phyloP scores from a whole-genome alignment of 2,888 invertebrate genomes.

The Lepidonotus clava region DNA sequence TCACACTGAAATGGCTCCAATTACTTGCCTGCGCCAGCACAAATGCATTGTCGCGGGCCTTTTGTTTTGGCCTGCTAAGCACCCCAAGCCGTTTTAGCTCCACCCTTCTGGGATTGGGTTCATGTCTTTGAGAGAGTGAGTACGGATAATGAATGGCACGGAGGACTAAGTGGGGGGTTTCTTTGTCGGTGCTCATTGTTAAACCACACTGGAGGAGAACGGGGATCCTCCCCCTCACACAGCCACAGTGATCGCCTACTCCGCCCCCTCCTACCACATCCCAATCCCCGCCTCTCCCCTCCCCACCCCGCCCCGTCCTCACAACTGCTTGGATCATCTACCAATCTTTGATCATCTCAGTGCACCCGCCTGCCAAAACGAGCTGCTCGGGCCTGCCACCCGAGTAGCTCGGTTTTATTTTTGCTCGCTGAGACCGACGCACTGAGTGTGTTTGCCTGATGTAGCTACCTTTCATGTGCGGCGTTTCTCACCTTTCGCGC shows the following conservation, averaged over 20 bases:
- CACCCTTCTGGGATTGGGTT: background rate
- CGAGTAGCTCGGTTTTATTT: background rate
- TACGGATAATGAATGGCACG: background rate
- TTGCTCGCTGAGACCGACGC: background rate
- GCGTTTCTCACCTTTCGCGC: constrained; percentile 7
- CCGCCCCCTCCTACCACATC: too few species aligned
- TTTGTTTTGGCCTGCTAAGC: background rate
- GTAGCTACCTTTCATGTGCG: background rate
- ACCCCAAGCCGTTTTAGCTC: background rate
- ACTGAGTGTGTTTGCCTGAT: background rate
- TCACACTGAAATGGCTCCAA: background rate
- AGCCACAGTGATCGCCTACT: too few species aligned
- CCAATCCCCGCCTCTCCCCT: too few species aligned
- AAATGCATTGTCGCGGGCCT: background rate
- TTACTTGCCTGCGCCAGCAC: background rate
- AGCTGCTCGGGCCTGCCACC: too few species aligned
- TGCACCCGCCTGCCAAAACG: background rate
- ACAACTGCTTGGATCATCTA: background rate
- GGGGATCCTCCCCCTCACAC: background rate
- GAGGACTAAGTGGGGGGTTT: background rate
- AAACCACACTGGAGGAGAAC: constrained; percentile 3
- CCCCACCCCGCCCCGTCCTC: background rate
- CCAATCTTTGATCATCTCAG: background rate
- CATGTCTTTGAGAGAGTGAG: background rate
- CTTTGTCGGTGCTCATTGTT: background rate